phyloP scores from a whole-genome alignment of 2,113 vertebrate species.

The Malaclemys terrapin region DNA sequence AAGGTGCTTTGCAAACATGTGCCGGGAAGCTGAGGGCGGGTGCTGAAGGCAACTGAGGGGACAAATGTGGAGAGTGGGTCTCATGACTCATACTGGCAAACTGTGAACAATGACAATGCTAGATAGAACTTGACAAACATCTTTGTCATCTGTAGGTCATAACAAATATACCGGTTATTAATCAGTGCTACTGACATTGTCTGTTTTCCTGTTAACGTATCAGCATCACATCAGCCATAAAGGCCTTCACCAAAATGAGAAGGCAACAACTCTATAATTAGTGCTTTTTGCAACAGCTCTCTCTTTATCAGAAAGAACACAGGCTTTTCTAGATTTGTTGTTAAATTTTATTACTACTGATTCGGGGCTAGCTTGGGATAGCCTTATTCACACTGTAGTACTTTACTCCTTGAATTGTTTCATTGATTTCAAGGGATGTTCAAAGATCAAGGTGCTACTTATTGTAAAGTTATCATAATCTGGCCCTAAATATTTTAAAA shows the following conservation, averaged over 20 bases:
- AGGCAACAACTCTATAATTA: neutral
- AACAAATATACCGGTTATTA: slow-evolving; percentile 18
- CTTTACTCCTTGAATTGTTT: slow-evolving; percentile 36
- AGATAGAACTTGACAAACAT: neutral
- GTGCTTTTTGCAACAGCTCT: too few species aligned
- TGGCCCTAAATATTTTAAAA: slow-evolving; percentile 37
- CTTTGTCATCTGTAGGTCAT: neutral
- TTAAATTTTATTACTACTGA: neutral
- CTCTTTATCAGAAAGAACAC: neutral
- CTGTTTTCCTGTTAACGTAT: neutral
- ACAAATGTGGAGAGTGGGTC: slow-evolving; percentile 57
- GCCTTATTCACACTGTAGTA: neutral
- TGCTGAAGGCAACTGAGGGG: slow-evolving; percentile 55
- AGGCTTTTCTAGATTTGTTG: slow-evolving; percentile 25
- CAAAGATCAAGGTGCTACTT: slow-evolving; percentile 34
- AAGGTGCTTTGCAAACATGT: slow-evolving; percentile 15
- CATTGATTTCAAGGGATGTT: slow-evolving; percentile 35
- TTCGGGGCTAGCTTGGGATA: neutral
- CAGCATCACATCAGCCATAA: neutral
- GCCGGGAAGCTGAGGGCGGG: slow-evolving; percentile 54
- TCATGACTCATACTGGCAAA: slow-evolving; percentile 27
- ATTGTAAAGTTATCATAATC: slow-evolving; percentile 44
- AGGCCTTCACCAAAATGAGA: neutral
- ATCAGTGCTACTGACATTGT: neutral
- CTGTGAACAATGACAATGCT: slow-evolving; percentile 28